phyloP scores from a whole-genome alignment of 2,888 invertebrate species.

The Polietes domitor region DNA sequence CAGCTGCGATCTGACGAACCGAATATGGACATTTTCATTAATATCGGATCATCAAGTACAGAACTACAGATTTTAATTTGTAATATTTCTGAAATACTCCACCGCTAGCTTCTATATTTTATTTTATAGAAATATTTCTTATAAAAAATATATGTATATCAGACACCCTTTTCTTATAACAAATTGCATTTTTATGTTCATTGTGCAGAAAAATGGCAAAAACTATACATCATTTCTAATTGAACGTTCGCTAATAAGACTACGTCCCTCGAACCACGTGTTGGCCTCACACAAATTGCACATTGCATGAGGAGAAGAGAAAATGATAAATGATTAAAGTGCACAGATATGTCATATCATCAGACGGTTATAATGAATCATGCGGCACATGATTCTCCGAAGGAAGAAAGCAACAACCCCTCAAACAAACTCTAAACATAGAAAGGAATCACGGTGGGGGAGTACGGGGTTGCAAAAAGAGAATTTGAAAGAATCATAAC shows the following conservation, averaged over 20 bases:
- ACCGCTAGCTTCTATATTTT: no score
- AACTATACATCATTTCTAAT: slow-evolving; percentile 11
- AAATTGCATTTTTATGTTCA: no score
- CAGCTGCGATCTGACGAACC: no score
- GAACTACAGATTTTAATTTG: no score
- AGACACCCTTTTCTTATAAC: no score
- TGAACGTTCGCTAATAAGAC: background rate
- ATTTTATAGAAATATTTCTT: no score
- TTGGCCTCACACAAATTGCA: background rate
- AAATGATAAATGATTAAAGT: slow-evolving; percentile 50
- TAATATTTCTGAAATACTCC: no score
- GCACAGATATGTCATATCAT: slow-evolving; percentile 41
- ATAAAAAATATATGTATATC: no score
- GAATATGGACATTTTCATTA: no score
- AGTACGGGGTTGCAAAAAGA: background rate
- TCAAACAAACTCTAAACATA: background rate
- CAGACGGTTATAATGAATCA: slow-evolving; percentile 54
- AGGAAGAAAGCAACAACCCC: background rate
- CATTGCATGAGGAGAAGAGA: background rate
- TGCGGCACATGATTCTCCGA: background rate
- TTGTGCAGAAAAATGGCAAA: no score
- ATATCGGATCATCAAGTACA: no score
- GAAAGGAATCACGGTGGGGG: background rate
- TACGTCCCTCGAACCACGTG: no score
- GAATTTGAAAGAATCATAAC: background rate